Evolutionary conservation across 92 coral and sea anemone species (phyloP), one percentile per base, ranked within the genome.

Genomic region (Heliopora coerulea): DNA sequence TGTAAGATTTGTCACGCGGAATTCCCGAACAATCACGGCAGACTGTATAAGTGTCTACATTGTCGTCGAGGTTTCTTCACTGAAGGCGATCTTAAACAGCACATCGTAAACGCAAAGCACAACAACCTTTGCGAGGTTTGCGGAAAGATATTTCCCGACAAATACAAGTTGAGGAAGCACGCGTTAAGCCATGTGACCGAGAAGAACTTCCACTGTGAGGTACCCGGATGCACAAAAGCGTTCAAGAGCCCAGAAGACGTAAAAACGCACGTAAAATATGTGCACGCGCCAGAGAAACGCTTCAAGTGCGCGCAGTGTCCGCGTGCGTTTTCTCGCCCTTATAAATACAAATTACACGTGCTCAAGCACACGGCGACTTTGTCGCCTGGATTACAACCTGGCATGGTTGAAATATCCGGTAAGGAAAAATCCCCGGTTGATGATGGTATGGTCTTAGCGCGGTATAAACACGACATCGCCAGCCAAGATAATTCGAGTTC

Each of bases 161-260:
- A 69, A 33, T 49, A 50, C 39, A 69, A 69, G 33, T 19, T 69
- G 48, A 50, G 62, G 19, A 69, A 69, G 34, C 76, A 69, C 49
- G 62, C 54, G 61, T 32, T 69, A 46, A 69, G 76, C 17, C 76
- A 69, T 62, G 62, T 69, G 76, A 69, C 76, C 46, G 76, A 49
- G 61, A 69, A 50, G 62, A 50, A 69, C 76, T 69, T 69, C 62
- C 46, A 19, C 6, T 69, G 76, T 26, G 76, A 69, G 5, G 61
- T 46, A 18, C 76, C 76, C 61, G 76, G 76, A 52, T 69, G 76
- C 29, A 54, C 61, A 27, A 69, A 69, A 49, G 54, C 61, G 13
- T 69, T 69, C 62, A 69, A 69, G 32, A 69, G 76, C 76, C 62
- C 76, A 0, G 62, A 69, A 19, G 76, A 69, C 30, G 62, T 69